Base-by-base conservation (phyloP, 2,888 invertebrate genomes). In the Brachypalpus laphriformis region DNA sequence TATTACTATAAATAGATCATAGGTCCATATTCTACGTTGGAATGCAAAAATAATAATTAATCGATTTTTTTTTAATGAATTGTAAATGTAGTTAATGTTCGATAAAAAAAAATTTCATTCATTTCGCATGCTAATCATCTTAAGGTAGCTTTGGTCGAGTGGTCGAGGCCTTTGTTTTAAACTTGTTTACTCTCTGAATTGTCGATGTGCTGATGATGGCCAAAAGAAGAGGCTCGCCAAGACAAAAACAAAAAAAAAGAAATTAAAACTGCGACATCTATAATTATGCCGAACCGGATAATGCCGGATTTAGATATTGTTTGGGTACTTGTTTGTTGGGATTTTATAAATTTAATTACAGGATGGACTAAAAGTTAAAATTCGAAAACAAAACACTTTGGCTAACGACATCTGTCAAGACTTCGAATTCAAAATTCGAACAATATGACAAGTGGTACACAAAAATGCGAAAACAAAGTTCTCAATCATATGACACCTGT, bases 141-240 rank as follows among this genome's bases (percentile, higher is more conserved):
- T 9, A 14, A 2, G n/a, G n/a, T n/a, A 45, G n/a, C n/a, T n/a
- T n/a, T n/a, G 42, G 42, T 68, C 8, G 56, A 56, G 56, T 70
- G 45, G n/a, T n/a, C 70, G 59, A 59, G 59, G 16, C 59, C 25
- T 45, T 14, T 42, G 18, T 11, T 31, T 45, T 3, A 42, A 54
- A 42, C 6, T 70, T 42, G 45, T 34, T 68, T 68, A 42, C 54
- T 18, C 18, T 18, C 16, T 20, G n/a, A n/a, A n/a, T n/a, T n/a
- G n/a, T n/a, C n/a, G n/a, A n/a, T n/a, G n/a, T n/a, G 18, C 25
- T 28, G 54, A 45, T 56, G 54, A 57, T 40, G 37, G 47, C 47
- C 59, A 71, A 71, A 71, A 34, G 20, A 47, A 57, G 59, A 59
- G 59, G 71, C 49, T n/a, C 37, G 71, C 49, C 37, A 71, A 49